Evolutionary conservation across 2,888 invertebrate species (phyloP).

Genomic region (Mellilla xanthometata): DNA sequence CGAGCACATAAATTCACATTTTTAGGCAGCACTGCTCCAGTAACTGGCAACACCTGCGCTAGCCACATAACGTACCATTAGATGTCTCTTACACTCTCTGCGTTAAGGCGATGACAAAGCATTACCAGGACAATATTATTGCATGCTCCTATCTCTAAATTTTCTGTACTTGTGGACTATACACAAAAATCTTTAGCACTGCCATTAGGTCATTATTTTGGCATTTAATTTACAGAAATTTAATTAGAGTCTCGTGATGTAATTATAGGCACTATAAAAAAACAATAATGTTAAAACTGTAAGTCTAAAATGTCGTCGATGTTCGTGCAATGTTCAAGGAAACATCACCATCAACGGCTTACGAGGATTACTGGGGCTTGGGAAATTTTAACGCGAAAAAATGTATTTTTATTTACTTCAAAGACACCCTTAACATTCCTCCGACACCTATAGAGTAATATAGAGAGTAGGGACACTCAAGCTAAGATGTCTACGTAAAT

Average conservation of each 20-base stretch:
- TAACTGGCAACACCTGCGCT: conserved; percentile 59
- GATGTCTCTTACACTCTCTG: conserved; percentile 48
- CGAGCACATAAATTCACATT: conserved; percentile 76
- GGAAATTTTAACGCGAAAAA: conserved; percentile 15
- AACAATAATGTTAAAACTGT: no score
- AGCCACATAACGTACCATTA: conserved; percentile 63
- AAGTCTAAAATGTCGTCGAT: conserved; percentile 7
- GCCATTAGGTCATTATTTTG: no score
- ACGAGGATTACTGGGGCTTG: conserved; percentile 12
- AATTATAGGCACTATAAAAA: no score
- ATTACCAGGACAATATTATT: conserved; percentile 20
- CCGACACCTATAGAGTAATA: conserved; percentile 54
- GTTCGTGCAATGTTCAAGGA: conserved; percentile 13
- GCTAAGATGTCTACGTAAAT: conserved; percentile 67
- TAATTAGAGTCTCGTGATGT: no score
- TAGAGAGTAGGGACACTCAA: conserved; percentile 60
- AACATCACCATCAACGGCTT: conserved; percentile 24
- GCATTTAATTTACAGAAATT: no score
- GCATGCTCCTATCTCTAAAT: background rate
- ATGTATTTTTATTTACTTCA: conserved; percentile 21
- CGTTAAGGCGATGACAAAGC: conserved; percentile 38
- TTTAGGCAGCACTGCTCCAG: conserved; percentile 65
- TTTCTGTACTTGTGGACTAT: no score
- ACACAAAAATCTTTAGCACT: no score
- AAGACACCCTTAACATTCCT: conserved; percentile 45